Conservation (phyloP, 1,140 invertebrate species). For the Pristionchus pacificus region DNA sequence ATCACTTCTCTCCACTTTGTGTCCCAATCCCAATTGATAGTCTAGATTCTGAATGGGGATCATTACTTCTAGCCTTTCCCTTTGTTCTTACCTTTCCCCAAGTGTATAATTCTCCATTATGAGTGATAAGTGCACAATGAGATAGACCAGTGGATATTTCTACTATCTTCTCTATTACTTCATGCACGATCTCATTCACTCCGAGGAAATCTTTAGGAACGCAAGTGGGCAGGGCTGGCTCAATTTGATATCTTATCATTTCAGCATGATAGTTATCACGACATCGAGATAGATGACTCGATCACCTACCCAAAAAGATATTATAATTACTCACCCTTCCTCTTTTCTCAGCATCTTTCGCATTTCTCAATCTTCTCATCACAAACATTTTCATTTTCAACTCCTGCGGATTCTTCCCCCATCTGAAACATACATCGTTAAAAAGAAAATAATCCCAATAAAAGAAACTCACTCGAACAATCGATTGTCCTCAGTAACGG, state of each 20-base stretch:
- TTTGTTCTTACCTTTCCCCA: conserved; percentile 29
- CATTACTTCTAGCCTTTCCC: background rate
- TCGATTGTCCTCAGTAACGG: conserved; percentile 17
- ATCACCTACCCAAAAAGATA: too few species aligned
- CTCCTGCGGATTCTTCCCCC: conserved; percentile 31
- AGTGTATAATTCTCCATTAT: conserved; percentile 25
- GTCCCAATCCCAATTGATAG: conserved; percentile 29
- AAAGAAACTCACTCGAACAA: conserved; percentile 18
- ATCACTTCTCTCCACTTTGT: conserved; percentile 22
- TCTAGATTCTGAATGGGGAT: conserved; percentile 15
- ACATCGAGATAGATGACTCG: too few species aligned
- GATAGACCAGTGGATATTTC: conserved; percentile 21
- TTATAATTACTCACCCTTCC: background rate
- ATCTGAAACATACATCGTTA: background rate
- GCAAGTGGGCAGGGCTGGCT: conserved; percentile 12
- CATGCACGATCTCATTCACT: conserved; percentile 17
- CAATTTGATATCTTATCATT: background rate
- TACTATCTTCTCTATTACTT: conserved; percentile 14
- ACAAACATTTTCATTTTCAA: conserved; percentile 35
- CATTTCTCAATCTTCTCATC: conserved; percentile 24
- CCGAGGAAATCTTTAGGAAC: conserved; percentile 27
- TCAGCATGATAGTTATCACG: too few species aligned
- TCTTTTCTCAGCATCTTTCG: conserved; percentile 5
- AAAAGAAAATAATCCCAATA: background rate
- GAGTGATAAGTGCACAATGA: conserved; percentile 24